Base-by-base conservation (phyloP, 2,888 invertebrate genomes). In the Oligia strigilis region DNA sequence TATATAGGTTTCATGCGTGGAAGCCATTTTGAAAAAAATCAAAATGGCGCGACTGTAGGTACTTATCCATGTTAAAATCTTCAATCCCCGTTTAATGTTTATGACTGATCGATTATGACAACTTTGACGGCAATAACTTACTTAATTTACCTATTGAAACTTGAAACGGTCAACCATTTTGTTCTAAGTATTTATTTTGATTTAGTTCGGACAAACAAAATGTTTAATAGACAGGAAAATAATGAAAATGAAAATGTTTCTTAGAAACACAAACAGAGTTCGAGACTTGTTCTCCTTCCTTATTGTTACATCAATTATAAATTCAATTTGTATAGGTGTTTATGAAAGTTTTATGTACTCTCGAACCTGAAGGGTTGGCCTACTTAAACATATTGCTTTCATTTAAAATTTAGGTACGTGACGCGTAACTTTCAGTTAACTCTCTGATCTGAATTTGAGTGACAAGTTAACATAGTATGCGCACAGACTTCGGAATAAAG, bases 381-480 rank as follows among this genome's bases (percentile, higher is more conserved):
- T 85, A 87, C 87, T 86, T 79, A 87, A 88, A 91, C 87, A 90
- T 86, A 91, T 90, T 87, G 88, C 88, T 83, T 90, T 88, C 89
- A 90, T 92, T 88, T 88, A 91, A 89, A 88, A 91, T 92, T 87
- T 85, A n/a, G n/a, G n/a, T n/a, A 91, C 85, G 84, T 80, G 82
- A 62, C 70, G 64, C 40, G 80, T 83, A 84, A 88, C 87, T 88
- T 90, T 83, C 46, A 46, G 80, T 79, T 72, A 82, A 87, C 75
- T 76, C 40, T 75, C 70, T 58, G 80, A 87, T 82, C 83, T 77
- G 82, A 86, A 86, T 88, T 86, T 81, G 80, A 82, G 73, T 80
- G 80, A 80, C 77, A 81, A 83, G 87, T 83, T 80, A 83, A 74
- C 55, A 75, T 36, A 74, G 72, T 77, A 75, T 64, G 80, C 66